Evolutionary conservation across 2,113 vertebrate genomes (phyloP).

Genomic region (Ammodytes dubius): DNA sequence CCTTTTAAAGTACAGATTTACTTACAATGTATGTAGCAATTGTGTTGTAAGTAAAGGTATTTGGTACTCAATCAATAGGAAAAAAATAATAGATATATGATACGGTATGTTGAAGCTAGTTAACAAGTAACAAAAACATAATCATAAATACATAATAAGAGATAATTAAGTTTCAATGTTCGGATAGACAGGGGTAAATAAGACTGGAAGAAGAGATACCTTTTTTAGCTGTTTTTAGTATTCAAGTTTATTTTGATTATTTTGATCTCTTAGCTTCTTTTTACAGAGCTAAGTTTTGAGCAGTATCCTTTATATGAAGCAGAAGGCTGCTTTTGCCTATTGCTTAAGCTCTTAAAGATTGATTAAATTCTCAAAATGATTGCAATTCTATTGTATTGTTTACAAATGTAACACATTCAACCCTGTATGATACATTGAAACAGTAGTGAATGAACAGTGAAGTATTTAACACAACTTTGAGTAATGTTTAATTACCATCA

Average conservation of each 20-base stretch:
- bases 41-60: not conserved
- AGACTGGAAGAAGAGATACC: not conserved
- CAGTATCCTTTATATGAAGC: not conserved
- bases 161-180: not conserved
- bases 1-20: too few species aligned
- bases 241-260: not conserved
- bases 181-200: not conserved
- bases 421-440: not conserved
- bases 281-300: not conserved
- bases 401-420: conserved; percentile 1
- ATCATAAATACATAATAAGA: not conserved
- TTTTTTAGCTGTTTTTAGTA: not conserved
- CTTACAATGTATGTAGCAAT: not conserved
- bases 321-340: not conserved
- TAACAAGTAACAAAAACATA: not conserved
- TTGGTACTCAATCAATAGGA: not conserved
- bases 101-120: not conserved
- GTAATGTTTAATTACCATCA: not conserved
- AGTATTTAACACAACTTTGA: not conserved
- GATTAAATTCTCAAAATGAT: not conserved
- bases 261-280: not conserved
- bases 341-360: not conserved
- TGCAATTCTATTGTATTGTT: not conserved
- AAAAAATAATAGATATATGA: not conserved
- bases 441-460: not conserved